These are phyloP conservation scores for Carposina sasakii DNA, from an alignment of 1,140 invertebrate species.

Conservation along the genomic window DNA sequence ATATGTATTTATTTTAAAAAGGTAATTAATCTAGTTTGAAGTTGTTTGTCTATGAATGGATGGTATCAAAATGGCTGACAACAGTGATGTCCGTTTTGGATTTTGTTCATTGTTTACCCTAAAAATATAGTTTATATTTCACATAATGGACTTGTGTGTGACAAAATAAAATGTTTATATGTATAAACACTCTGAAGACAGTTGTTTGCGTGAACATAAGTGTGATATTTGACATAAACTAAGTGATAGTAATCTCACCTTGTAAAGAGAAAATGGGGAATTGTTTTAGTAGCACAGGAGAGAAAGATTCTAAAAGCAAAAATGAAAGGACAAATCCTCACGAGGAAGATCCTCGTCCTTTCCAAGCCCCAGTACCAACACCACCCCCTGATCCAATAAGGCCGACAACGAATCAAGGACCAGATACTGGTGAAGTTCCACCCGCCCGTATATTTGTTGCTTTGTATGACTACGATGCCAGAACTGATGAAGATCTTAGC, in stretches of 20 bases:
- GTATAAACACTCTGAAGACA: slow-evolving; percentile 52
- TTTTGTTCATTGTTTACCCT: slow-evolving; percentile 69
- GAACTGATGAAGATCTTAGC: slow-evolving; percentile 98
- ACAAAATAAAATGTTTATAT: slow-evolving; percentile 67
- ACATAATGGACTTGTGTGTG: slow-evolving; percentile 57
- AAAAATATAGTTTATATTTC: slow-evolving; percentile 55
- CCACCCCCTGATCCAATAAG: slow-evolving; percentile 78
- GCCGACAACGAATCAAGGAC: slow-evolving; percentile 58
- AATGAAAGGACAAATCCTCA: slow-evolving; percentile 76
- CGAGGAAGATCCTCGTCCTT: slow-evolving; percentile 75
- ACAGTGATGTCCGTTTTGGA: slow-evolving; percentile 56
- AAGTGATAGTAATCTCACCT: slow-evolving; percentile 66
- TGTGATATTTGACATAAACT: slow-evolving; percentile 70
- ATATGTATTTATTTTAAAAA: too few species aligned
- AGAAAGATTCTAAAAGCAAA: slow-evolving; percentile 76
- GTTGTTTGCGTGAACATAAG: slow-evolving; percentile 51
- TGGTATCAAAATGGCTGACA: slow-evolving; percentile 63
- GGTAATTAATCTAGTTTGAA: too few species aligned
- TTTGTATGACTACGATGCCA: slow-evolving; percentile 98
- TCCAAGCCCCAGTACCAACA: slow-evolving; percentile 76
- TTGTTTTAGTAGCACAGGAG: slow-evolving; percentile 79
- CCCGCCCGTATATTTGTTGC: slow-evolving; percentile 95
- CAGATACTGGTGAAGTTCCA: slow-evolving; percentile 69
- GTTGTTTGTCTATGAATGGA: slow-evolving; percentile 59
- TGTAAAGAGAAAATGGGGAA: slow-evolving; percentile 79